phyloP scores from a whole-genome alignment of 2,113 vertebrate genomes.

The Physeter macrocephalus region DNA sequence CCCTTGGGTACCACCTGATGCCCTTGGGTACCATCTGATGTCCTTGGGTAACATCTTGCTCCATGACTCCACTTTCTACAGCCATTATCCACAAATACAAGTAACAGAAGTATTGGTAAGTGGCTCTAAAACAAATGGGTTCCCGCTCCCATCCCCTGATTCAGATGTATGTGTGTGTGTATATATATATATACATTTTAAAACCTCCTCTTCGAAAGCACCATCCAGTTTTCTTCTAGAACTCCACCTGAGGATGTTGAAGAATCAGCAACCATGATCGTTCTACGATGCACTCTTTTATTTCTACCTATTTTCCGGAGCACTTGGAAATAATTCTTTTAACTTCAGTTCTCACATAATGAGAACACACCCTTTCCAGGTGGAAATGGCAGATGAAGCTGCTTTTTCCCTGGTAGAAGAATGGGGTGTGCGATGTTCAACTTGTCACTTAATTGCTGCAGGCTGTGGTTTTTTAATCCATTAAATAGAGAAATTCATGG shows the following conservation, averaged over 20 bases:
- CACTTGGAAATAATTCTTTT: accelerated
- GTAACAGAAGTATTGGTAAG: accelerated
- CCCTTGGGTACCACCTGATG: accelerated
- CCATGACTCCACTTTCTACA: accelerated
- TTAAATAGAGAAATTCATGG: background rate
- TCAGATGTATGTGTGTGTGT: background rate
- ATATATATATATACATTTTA: background rate
- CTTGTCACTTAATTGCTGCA: background rate
- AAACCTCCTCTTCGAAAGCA: background rate
- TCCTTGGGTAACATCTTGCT: accelerated
- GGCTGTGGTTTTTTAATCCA: conserved; percentile 29
- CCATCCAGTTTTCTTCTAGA: accelerated
- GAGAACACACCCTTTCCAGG: background rate
- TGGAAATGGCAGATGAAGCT: background rate
- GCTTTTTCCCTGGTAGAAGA: accelerated
- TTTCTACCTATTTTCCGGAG: background rate
- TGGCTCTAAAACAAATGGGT: accelerated
- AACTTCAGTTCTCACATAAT: accelerated
- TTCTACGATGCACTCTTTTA: accelerated
- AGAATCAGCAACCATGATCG: accelerated
- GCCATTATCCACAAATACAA: accelerated
- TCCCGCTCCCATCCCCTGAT: accelerated
- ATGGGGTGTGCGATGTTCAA: accelerated
- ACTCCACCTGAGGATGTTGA: accelerated
- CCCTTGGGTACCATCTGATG: too few species aligned